These are phyloP conservation scores for Odontamblyopus rebecca DNA, from an alignment of 2,797 vertebrate species.

Conservation along the genomic window DNA sequence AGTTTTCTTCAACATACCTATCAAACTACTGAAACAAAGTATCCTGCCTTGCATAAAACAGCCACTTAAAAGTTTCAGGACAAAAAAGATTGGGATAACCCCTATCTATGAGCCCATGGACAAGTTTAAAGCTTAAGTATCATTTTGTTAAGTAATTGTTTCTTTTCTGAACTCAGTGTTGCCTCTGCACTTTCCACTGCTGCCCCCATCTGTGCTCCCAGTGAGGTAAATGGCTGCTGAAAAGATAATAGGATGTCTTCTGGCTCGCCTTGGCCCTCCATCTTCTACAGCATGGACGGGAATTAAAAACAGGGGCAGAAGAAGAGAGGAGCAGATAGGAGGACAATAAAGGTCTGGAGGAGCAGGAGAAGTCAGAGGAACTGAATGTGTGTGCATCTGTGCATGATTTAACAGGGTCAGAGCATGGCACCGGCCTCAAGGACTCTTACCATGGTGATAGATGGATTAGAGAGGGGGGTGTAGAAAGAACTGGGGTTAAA, in stretches of 20 bases:
- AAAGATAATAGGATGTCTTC: constrained; percentile 82
- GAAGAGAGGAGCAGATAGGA: constrained; percentile 5
- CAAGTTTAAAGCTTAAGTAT: constrained; percentile 40
- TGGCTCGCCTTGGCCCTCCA: constrained; percentile 66
- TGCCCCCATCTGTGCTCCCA: constrained; percentile 48
- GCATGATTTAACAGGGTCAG: constrained; percentile 54
- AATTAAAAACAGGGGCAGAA: constrained; percentile 69
- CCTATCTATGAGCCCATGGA: constrained; percentile 28
- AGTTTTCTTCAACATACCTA: not conserved
- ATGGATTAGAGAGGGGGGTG: constrained; percentile 43
- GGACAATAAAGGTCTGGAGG: constrained; percentile 10
- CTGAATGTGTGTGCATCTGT: constrained; percentile 12
- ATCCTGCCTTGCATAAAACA: not conserved
- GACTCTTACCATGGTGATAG: constrained; percentile 51
- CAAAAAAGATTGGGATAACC: constrained; percentile 11
- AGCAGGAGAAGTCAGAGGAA: constrained; percentile 8
- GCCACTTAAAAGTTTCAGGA: constrained; percentile 7
- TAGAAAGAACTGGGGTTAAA: constrained; percentile 41
- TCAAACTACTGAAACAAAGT: not conserved
- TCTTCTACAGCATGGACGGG: constrained; percentile 69
- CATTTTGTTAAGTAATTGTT: constrained; percentile 49
- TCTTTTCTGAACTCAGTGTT: constrained; percentile 42
- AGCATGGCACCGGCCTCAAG: constrained; percentile 50
- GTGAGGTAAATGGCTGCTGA: constrained; percentile 78
- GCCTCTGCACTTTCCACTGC: constrained; percentile 50